Evolutionary conservation across 1,140 invertebrate species (phyloP).

Genomic region (Drosophila ambigua): DNA sequence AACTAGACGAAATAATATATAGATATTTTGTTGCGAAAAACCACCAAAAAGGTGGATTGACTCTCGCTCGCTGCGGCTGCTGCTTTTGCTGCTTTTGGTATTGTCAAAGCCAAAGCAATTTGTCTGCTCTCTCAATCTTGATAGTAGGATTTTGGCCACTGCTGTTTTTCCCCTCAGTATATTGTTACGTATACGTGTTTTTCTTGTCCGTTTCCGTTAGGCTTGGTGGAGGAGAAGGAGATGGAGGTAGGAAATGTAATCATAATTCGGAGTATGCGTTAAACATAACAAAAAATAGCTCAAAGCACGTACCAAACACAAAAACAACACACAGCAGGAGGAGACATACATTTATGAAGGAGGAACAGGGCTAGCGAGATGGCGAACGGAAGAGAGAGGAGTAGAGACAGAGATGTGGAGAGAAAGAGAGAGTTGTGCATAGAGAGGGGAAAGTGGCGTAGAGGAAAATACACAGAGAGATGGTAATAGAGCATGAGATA

Average conservation of each 20-base stretch:
- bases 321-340: constrained; percentile 27
- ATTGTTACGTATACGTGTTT: constrained; percentile 13
- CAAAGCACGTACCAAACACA: constrained; percentile 70
- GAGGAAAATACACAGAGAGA: no score
- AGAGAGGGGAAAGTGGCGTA: no score
- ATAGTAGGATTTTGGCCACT: constrained; percentile 1
- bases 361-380: not conserved
- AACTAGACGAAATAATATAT: constrained; percentile 25
- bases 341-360: constrained; percentile 3
- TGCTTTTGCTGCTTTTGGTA: no score
- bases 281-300: constrained; percentile 82
- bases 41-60: no score
- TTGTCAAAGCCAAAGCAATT: constrained; percentile 42
- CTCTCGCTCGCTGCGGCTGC: no score
- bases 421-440: no score
- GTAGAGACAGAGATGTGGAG: no score
- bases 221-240: no score
- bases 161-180: no score
- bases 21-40: no score
- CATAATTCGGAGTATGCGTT: constrained; percentile 77
- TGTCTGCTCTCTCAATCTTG: constrained; percentile 30
- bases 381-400: no score
- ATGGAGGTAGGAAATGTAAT: constrained; percentile 65
- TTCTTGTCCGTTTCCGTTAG: constrained; percentile 11
- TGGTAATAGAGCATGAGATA: no score